Percentiles rank a stretch among this genome's conserved stretches.
Conservation (phyloP, 1,140 invertebrate genomes). For the Gerris buenoi region DNA sequence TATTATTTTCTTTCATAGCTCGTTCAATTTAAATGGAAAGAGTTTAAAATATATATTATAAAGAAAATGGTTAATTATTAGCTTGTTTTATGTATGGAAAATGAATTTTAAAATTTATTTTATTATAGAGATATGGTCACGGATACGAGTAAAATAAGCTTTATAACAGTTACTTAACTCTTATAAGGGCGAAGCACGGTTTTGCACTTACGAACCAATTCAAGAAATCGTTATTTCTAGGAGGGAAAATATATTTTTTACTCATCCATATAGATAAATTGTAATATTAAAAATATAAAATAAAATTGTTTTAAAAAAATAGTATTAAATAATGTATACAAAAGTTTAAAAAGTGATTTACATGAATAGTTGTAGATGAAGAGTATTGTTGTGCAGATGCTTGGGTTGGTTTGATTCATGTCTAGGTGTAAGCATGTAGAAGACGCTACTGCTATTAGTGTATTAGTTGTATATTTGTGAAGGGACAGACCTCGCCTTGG, state of each 20-base stretch:
- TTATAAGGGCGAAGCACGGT: no score
- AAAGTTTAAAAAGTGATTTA: neutral
- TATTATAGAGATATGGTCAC: no score
- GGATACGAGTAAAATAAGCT: no score
- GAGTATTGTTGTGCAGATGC: neutral
- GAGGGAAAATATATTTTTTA: neutral
- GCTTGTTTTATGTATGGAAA: no score
- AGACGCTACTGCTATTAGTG: neutral
- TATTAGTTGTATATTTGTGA: neutral
- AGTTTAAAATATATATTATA: no score
- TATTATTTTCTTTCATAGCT: neutral
- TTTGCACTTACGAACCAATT: no score
- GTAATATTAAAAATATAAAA: neutral
- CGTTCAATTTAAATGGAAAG: no score
- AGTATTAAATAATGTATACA: neutral
- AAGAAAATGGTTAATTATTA: no score
- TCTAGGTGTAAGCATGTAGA: neutral
- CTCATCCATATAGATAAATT: neutral
- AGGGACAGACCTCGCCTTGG: neutral
- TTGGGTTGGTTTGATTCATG: neutral
- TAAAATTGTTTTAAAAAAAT: neutral
- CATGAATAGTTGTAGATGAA: neutral
- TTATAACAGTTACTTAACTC: no score
- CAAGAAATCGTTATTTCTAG: neutral
- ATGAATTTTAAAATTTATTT: no score